A percentile compares a stretch with the other conserved stretches of the same genome.
Evolutionary conservation across 2,888 invertebrate species (phyloP).

Genomic region (Drosophila fulvimacula): DNA sequence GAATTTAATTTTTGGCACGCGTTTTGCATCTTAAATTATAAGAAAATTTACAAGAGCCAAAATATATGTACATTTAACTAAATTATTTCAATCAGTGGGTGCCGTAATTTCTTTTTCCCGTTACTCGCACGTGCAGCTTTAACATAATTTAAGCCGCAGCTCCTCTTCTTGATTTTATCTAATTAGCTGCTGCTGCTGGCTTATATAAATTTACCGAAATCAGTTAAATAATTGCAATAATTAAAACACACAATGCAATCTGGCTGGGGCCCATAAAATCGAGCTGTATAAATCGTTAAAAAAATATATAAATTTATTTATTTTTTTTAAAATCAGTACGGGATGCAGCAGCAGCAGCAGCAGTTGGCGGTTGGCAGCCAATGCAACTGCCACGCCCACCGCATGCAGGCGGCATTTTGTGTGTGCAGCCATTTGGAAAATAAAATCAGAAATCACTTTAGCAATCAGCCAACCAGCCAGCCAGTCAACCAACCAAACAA

Average conservation of each 20-base stretch:
- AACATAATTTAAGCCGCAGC: slow-evolving; percentile 15
- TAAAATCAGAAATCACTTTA: slow-evolving; percentile 71
- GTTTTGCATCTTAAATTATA: neutral
- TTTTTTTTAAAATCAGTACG: neutral
- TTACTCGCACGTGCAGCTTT: slow-evolving; percentile 12
- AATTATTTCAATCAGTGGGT: slow-evolving; percentile 7
- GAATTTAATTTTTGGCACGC: neutral
- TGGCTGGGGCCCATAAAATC: slow-evolving; percentile 10
- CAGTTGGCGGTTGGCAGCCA: slow-evolving; percentile 13
- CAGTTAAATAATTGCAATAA: slow-evolving; percentile 64
- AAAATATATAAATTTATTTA: slow-evolving; percentile 10
- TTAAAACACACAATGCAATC: slow-evolving; percentile 52
- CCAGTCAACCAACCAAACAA: slow-evolving; percentile 23
- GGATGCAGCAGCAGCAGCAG: slow-evolving; percentile 17
- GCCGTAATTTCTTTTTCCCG: slow-evolving; percentile 15
- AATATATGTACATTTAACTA: neutral
- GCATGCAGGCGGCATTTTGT: slow-evolving; percentile 47
- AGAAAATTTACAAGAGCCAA: no score
- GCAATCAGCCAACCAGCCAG: slow-evolving; percentile 43
- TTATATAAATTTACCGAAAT: slow-evolving; percentile 16
- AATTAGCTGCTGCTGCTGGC: slow-evolving; percentile 44
- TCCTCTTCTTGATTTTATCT: slow-evolving; percentile 27
- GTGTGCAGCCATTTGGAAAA: slow-evolving; percentile 73
- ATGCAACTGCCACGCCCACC: slow-evolving; percentile 36
- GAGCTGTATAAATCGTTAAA: slow-evolving; percentile 15